These are phyloP conservation scores for Oreocharis arfaki DNA, from an alignment of 2,113 vertebrate species.

Conservation along the genomic window DNA sequence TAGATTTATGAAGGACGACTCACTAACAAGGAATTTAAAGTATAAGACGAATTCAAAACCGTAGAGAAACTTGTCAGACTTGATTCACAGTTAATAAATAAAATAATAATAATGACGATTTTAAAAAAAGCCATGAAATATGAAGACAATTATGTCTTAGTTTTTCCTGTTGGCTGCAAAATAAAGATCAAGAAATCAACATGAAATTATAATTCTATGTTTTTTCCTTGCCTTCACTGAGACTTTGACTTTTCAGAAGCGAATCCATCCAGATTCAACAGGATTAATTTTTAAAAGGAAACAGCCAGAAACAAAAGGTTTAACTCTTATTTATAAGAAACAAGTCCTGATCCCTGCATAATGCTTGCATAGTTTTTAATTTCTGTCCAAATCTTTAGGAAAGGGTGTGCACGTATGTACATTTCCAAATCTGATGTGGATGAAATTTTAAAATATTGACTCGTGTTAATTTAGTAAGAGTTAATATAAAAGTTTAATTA, in stretches of 20 bases:
- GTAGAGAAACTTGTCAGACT: background rate
- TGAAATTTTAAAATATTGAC: background rate
- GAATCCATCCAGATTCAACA: background rate
- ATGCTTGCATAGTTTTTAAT: background rate
- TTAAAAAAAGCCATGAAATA: background rate
- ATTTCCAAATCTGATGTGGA: background rate
- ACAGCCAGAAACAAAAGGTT: background rate
- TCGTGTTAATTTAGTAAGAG: background rate
- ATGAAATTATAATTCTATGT: background rate
- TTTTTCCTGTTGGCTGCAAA: background rate
- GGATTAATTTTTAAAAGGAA: background rate
- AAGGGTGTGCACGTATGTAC: rapidly evolving
- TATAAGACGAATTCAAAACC: background rate
- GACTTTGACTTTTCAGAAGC: background rate
- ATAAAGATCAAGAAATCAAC: background rate
- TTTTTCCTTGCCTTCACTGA: background rate
- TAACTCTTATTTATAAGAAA: background rate
- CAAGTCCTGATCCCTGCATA: background rate
- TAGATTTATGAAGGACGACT: background rate
- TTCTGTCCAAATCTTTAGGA: background rate
- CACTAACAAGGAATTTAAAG: background rate
- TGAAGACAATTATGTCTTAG: background rate
- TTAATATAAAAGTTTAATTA: background rate
- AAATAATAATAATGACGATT: background rate
- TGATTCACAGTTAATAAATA: background rate